Base-by-base conservation (phyloP, 2,797 vertebrate species). In the Telmatherina bonti region DNA sequence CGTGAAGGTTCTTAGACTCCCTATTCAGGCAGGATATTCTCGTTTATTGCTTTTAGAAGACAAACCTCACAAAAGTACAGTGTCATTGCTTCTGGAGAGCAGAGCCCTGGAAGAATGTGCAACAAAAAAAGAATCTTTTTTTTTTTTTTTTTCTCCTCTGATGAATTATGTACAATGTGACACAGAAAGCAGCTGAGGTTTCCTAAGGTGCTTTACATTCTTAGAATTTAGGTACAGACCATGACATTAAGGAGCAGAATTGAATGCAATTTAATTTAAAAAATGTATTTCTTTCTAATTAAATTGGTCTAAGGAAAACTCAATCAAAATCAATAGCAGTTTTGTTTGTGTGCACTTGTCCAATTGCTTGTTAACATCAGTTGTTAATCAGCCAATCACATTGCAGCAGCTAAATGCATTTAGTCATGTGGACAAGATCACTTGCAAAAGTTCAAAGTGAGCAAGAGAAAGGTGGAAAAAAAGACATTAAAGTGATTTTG, bases 1-100 rank as follows among this genome's bases (percentile, higher is more conserved):
- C 93, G 91, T 94, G 93, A 97, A 96, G 95, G 94, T 96, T 97
- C 96, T 98, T 95, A 96, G 96, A 96, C 94, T 95, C 95, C 92
- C 94, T 93, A 94, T 95, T 93, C 96, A 96, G 95, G 94, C 94
- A 95, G 96, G 94, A 95, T 96, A 95, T 96, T 94, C 94, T 89
- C 89, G 74, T 89, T 93, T 93, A 92, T 93, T 93, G 92, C 92
- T 92, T 93, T 93, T 89, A 84, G 91, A 87, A 93, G 89, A 93
- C 85, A 90, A 91, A 90, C 91, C 81, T 84, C 81, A 77, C 81
- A 76, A 86, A 92, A 88, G 87, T 88, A 90, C 75, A 82, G 77
- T 79, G 85, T 85, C 87, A 81, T 74, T 81, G 88, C 89, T 88
- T 86, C 79, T 80, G 71, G 63, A 81, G 73, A 80, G 85, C 68